These are phyloP conservation scores for Anguilla japonica DNA, from an alignment of 2,113 vertebrate species.

Conservation along the genomic window DNA sequence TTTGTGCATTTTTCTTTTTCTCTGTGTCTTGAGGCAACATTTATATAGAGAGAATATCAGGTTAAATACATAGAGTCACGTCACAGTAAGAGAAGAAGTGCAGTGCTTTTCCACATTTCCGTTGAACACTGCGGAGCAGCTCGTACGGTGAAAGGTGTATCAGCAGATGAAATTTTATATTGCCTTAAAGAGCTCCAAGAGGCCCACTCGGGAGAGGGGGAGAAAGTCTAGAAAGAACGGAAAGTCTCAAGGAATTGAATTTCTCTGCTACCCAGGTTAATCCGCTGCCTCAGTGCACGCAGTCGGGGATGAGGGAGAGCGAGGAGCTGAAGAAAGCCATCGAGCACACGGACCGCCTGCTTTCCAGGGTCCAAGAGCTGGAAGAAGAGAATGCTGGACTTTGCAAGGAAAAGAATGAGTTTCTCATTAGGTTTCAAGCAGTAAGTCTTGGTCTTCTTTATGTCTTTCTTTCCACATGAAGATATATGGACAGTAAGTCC, in stretches of 20 bases:
- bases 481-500: neutral
- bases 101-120: slow-evolving; percentile 6
- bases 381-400: slow-evolving; percentile 62
- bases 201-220: slow-evolving; percentile 23
- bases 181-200: slow-evolving; percentile 34
- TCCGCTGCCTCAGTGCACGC: slow-evolving; percentile 42
- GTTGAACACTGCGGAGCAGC: slow-evolving; percentile 16
- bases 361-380: slow-evolving; percentile 55
- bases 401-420: slow-evolving; percentile 57
- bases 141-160: slow-evolving; percentile 23
- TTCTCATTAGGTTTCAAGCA: slow-evolving; percentile 52
- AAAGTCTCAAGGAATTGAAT: slow-evolving; percentile 45
- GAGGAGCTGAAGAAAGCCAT: slow-evolving; percentile 68
- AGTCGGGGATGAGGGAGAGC: slow-evolving; percentile 64
- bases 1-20: slow-evolving; percentile 6
- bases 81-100: neutral
- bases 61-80: neutral
- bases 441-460: slow-evolving; percentile 55
- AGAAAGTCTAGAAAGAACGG: slow-evolving; percentile 34
- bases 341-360: slow-evolving; percentile 63
- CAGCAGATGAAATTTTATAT: slow-evolving; percentile 42
- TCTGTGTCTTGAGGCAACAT: neutral
- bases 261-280: slow-evolving; percentile 48
- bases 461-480: neutral
- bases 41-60: neutral